These are phyloP conservation scores for Gymnocephalus cernua DNA, from an alignment of 2,113 vertebrate species.

Conservation along the genomic window DNA sequence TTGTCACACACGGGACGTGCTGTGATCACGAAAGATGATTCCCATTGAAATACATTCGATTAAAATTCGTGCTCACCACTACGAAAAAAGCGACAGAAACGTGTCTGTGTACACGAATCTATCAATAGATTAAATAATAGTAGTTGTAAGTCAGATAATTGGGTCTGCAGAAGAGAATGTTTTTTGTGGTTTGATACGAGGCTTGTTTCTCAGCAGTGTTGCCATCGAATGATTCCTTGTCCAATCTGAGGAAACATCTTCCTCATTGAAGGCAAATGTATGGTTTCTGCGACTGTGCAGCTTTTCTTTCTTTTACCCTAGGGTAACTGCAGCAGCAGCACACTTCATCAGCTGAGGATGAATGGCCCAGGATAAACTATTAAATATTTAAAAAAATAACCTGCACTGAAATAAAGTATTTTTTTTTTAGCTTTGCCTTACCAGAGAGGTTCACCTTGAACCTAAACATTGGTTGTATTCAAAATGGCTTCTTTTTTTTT, in stretches of 20 bases:
- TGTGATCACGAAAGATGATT: too few relatives aligned
- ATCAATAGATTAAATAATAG: too few relatives aligned
- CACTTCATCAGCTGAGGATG: constrained; percentile 35
- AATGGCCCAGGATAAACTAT: constrained; percentile 9
- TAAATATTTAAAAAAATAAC: constrained; percentile 36
- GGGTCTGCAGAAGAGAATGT: constrained; percentile 7
- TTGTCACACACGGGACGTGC: too few relatives aligned
- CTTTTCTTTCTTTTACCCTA: constrained; percentile 45
- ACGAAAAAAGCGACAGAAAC: too few relatives aligned
- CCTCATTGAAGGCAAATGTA: constrained; percentile 43
- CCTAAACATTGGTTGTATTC: neutral
- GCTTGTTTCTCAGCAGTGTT: constrained; percentile 5
- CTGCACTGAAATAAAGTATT: neutral
- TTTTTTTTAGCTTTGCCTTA: neutral
- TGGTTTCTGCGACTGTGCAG: constrained; percentile 37
- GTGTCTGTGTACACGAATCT: too few relatives aligned
- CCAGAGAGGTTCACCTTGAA: neutral
- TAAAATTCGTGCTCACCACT: too few relatives aligned
- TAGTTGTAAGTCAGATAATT: constrained; percentile 34
- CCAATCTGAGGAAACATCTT: constrained; percentile 50
- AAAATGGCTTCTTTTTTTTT: neutral
- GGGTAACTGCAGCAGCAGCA: constrained; percentile 15
- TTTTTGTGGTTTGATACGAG: neutral
- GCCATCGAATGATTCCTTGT: constrained; percentile 15
- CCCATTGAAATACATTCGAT: too few relatives aligned